These are phyloP conservation scores for Drosophila hydei DNA, from an alignment of 1,140 invertebrate genomes.

Conservation along the genomic window DNA sequence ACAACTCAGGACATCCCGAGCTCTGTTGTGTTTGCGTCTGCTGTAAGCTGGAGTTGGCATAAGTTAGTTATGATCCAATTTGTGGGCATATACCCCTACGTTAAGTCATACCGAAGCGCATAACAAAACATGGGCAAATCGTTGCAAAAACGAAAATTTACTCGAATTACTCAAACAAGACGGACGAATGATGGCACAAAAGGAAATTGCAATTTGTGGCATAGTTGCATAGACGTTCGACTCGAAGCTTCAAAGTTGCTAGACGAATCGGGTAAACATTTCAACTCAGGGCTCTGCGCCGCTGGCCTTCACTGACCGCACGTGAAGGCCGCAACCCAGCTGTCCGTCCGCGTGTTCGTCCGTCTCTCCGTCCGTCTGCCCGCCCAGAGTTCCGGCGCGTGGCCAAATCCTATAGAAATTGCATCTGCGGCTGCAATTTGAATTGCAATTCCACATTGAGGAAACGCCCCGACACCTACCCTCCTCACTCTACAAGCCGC, in stretches of 20 bases:
- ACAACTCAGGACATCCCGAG: no score
- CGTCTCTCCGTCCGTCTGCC: not conserved
- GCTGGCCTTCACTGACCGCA: not conserved
- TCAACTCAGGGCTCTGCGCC: not conserved
- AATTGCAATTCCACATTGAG: slow-evolving; percentile 65
- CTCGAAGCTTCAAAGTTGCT: slow-evolving; percentile 3
- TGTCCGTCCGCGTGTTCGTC: not conserved
- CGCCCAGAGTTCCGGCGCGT: slow-evolving; percentile 10
- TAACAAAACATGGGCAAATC: slow-evolving; percentile 35
- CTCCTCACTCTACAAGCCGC: no score
- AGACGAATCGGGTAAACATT: slow-evolving; percentile 33
- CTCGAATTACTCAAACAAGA: slow-evolving; percentile 43
- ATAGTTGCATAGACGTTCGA: slow-evolving; percentile 16
- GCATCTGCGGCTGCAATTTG: slow-evolving; percentile 77
- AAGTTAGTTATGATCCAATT: not conserved
- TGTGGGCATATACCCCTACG: not conserved
- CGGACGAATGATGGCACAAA: slow-evolving; percentile 44
- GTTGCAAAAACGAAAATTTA: slow-evolving; percentile 58
- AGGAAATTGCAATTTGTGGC: slow-evolving; percentile 50
- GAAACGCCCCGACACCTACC: not conserved
- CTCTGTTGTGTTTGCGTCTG: no score
- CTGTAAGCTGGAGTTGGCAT: no score
- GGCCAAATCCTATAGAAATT: slow-evolving; percentile 75
- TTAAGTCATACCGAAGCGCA: not conserved
- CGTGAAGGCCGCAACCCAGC: slow-evolving; percentile 3